Evolutionary conservation across 2,888 invertebrate genomes (phyloP), one percentile per base, ranked within the genome.

Genomic region (Acleris emargana): DNA sequence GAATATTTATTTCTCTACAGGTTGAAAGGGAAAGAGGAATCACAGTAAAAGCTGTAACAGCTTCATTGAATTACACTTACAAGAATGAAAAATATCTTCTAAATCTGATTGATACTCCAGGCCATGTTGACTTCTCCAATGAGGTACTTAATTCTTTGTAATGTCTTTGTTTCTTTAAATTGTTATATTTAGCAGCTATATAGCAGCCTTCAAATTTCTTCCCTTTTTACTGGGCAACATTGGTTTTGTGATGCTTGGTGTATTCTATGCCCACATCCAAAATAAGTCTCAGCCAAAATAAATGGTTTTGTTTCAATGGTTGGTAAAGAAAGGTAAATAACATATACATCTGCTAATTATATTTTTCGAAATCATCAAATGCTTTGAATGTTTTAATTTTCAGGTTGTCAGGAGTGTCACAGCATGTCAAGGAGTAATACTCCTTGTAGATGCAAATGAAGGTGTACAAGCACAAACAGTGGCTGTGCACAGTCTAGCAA

Each of bases 41-140:
- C 42, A 99, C 99, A 6, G 99, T 99, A 0, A 99, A 99, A 90
- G 99, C 99, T 11, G 99, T 99, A 78, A 97, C 98, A 42, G 99
- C 97, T 5, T 97, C 98, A 0, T 92, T 99, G 69, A 93, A 97
- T 69, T 97, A 97, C 81, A 93, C 93, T 25, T 95, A 96, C 76
- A 93, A 94, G 28, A 94, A 94, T 61, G 89, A 95, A 76, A 87
- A 94, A 22, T 99, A 97, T 88, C 92, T 99, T 38, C 92, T 99
- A 1, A 99, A 99, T 87, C 94, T 99, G 25, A 99, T 99, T 75
- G 99, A 99, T 84, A 99, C 99, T 18, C 99, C 99, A 5, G 99
- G 99, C 2, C 99, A 99, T 94, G 99, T 99, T 0, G 99, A 99
- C 87, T 99, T 99, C 87, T 96, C 97, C 17, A 98, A 97, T 91